Conservation (phyloP, 2,113 vertebrate genomes). For the Colistium nudipinnis region DNA sequence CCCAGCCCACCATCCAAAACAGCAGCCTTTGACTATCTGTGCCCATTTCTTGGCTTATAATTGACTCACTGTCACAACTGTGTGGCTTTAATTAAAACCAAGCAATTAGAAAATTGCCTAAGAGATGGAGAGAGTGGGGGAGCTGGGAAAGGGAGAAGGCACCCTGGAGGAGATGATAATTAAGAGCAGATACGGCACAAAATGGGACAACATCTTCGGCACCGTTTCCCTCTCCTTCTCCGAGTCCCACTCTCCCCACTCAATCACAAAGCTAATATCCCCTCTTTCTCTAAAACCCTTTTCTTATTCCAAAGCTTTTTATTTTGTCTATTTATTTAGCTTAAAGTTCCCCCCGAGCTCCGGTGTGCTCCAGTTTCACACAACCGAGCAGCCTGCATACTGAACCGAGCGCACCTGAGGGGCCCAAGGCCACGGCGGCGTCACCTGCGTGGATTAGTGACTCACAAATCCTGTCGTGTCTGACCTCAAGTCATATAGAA, state of each 20-base stretch:
- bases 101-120: slow-evolving; percentile 81
- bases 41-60: slow-evolving; percentile 68
- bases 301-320: slow-evolving; percentile 70
- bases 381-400: slow-evolving; percentile 66
- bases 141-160: slow-evolving; percentile 48
- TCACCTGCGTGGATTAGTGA: slow-evolving; percentile 65
- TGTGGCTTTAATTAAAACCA: slow-evolving; percentile 82
- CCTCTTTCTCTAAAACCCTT: slow-evolving; percentile 69
- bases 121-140: slow-evolving; percentile 64
- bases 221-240: slow-evolving; percentile 37
- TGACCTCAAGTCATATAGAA: slow-evolving; percentile 67
- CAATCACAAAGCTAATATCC: slow-evolving; percentile 82
- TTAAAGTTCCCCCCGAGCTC: slow-evolving; percentile 70
- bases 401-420: slow-evolving; percentile 59
- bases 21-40: slow-evolving; percentile 45
- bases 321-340: slow-evolving; percentile 81
- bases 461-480: slow-evolving; percentile 65
- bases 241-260: slow-evolving; percentile 76
- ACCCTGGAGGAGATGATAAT: slow-evolving; percentile 69
- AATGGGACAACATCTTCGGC: slow-evolving; percentile 68
- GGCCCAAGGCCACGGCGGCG: slow-evolving; percentile 55
- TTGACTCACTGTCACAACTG: slow-evolving; percentile 73
- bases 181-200: slow-evolving; percentile 69
- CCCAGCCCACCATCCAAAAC: background rate
- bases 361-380: slow-evolving; percentile 61